These are phyloP conservation scores for Pomacea maculata DNA, from an alignment of 1,140 invertebrate genomes.

Conservation along the genomic window DNA sequence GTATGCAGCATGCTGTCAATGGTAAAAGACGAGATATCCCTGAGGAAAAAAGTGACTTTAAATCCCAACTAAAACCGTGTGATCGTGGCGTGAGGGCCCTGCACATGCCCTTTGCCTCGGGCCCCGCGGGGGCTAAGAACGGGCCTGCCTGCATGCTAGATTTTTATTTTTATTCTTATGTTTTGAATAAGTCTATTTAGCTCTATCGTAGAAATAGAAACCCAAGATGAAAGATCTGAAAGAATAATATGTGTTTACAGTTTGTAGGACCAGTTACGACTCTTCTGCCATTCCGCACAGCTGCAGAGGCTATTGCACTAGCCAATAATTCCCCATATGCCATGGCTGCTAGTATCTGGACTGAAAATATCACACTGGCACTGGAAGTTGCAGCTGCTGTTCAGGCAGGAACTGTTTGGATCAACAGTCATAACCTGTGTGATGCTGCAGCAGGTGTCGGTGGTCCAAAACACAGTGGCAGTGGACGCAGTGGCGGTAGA, in stretches of 20 bases:
- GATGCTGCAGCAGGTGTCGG: slow-evolving; percentile 68
- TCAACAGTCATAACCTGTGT: slow-evolving; percentile 70
- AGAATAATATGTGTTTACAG: slow-evolving; percentile 25
- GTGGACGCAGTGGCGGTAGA: slow-evolving; percentile 62
- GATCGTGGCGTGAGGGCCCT: too few species aligned
- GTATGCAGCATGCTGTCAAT: too few species aligned
- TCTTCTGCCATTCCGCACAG: slow-evolving; percentile 70
- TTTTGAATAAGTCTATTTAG: too few species aligned
- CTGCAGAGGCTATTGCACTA: slow-evolving; percentile 71
- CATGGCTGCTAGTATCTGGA: slow-evolving; percentile 70
- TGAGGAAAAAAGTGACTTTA: too few species aligned
- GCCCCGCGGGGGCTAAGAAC: too few species aligned
- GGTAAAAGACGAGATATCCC: too few species aligned
- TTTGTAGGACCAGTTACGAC: slow-evolving; percentile 67
- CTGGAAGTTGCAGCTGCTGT: slow-evolving; percentile 70
- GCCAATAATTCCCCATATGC: slow-evolving; percentile 70
- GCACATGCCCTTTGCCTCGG: too few species aligned
- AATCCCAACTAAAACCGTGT: too few species aligned
- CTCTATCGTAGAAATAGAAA: too few species aligned
- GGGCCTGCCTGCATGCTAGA: background rate
- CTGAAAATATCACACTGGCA: slow-evolving; percentile 70
- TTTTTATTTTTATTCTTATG: background rate
- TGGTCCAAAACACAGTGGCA: slow-evolving; percentile 69
- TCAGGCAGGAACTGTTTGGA: slow-evolving; percentile 70
- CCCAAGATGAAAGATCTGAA: too few species aligned